Evolutionary conservation across 2,888 invertebrate genomes (phyloP).

Genomic region (Gibbula magus): DNA sequence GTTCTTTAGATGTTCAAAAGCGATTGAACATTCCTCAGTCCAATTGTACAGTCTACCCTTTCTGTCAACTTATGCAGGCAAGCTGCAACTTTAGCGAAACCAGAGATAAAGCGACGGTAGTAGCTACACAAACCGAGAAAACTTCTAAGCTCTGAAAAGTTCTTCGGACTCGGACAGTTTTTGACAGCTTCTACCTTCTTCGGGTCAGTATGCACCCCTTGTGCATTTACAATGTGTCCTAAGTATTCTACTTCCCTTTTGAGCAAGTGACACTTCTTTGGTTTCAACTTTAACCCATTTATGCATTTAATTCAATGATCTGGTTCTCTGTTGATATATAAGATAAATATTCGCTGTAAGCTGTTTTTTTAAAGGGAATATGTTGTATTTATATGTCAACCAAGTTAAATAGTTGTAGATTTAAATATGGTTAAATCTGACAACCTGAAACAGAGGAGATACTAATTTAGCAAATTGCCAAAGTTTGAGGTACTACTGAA

Average conservation of each 20-base stretch:
- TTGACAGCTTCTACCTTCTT: conserved; percentile 33
- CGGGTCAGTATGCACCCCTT: conserved; percentile 35
- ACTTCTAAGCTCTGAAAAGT: conserved; percentile 28
- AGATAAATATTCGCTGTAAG: too few relatives aligned
- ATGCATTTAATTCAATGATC: too few relatives aligned
- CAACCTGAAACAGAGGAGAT: too few relatives aligned
- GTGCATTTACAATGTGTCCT: conserved; percentile 39
- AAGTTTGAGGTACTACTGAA: too few relatives aligned
- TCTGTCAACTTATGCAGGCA: conserved; percentile 39
- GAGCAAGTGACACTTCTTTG: conserved; percentile 44
- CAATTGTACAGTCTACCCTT: conserved; percentile 32
- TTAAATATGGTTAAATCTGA: too few relatives aligned
- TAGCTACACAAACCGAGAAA: conserved; percentile 43
- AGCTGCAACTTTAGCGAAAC: conserved; percentile 39
- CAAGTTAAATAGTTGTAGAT: too few relatives aligned
- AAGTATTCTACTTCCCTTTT: conserved; percentile 38
- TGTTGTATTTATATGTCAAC: too few relatives aligned
- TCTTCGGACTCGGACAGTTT: conserved; percentile 31
- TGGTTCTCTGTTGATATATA: too few relatives aligned
- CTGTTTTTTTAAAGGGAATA: too few relatives aligned
- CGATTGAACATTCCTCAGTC: conserved; percentile 22
- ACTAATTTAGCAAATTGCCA: too few relatives aligned
- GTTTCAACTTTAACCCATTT: conserved; percentile 46
- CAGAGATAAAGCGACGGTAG: conserved; percentile 42
- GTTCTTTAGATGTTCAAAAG: conserved; percentile 25